Base-by-base conservation (phyloP, 2,888 invertebrate species). In the Zootermopsis nevadensis region DNA sequence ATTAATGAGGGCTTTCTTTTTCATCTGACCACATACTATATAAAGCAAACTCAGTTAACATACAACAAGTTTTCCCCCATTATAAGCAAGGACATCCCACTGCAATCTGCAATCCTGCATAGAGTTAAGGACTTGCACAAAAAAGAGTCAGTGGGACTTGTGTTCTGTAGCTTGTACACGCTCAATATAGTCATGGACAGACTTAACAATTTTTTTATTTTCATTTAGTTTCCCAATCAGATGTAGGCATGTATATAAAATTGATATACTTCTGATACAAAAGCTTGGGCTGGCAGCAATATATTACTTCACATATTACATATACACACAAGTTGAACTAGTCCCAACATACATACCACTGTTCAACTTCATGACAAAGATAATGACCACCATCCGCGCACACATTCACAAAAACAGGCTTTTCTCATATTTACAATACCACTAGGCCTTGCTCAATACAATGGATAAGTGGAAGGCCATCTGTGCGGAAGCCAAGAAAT, bases 401-500 rank as follows among this genome's bases (percentile, higher is more conserved):
- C 19, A 27, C 27, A 66, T 27, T 1, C 12, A 27, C 66, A 66
- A 66, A 19, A 66, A 30, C 33, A 31, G 33, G 33, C 19, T 69
- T 2, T 31, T 67, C 31, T 66, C 27, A n/a, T 77, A 79, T 79
- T 79, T 79, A 79, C 79, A 66, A 35, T 79, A 60, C 38, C 66
- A 79, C 79, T 79, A 79, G 79, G 79, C 79, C 79, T 77, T 22
- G n/a, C 15, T 60, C 48, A 48, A 19, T 15, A 48, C 1, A 48
- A n/a, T 15, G 8, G 48, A 76, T n/a, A 77, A 77, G 30, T 31
- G 24, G 33, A 48, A 77, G 77, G 77, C 77, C 77, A 55, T 77
- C 31, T 77, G 77, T 55, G 55, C 48, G 77, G 77, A 77, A 77
- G 77, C 77, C 77, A 77, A 31, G 31, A 77, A 30, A 76, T 38